Evolutionary conservation across 1,140 invertebrate genomes (phyloP).

Genomic region (Littorina saxatilis): DNA sequence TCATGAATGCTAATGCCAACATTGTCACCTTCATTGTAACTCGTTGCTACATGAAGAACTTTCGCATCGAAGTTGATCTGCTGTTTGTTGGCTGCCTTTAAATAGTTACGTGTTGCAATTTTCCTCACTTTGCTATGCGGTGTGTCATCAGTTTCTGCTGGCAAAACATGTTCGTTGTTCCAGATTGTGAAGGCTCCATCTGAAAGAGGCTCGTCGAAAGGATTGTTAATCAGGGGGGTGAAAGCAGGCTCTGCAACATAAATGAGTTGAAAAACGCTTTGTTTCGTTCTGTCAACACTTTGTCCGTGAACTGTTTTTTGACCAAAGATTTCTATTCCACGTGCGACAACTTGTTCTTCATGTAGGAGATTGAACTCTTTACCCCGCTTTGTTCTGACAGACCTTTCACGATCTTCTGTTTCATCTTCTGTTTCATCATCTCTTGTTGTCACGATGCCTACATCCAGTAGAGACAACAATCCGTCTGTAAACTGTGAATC

Average conservation of each 20-base stretch:
- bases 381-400: not conserved
- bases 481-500: too few species aligned
- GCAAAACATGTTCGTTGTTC: not conserved
- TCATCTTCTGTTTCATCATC: too few species aligned
- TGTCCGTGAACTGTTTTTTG: too few species aligned
- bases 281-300: too few species aligned
- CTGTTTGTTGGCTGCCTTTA: not conserved
- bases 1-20: not conserved
- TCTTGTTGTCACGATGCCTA: too few species aligned
- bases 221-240: not conserved
- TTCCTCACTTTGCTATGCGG: not conserved
- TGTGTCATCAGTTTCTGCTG: not conserved
- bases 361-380: not conserved
- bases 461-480: too few species aligned
- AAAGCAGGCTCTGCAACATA: too few species aligned
- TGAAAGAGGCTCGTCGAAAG: not conserved
- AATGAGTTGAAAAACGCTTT: too few species aligned
- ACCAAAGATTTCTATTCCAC: not conserved
- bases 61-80: constrained; percentile 4
- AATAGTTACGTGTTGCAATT: too few species aligned
- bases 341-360: not conserved
- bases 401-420: too few species aligned
- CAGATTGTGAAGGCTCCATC: too few species aligned
- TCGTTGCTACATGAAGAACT: not conserved
- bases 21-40: not conserved